Base-by-base conservation (phyloP, 2,113 vertebrate species). In the Penelope pileata region DNA sequence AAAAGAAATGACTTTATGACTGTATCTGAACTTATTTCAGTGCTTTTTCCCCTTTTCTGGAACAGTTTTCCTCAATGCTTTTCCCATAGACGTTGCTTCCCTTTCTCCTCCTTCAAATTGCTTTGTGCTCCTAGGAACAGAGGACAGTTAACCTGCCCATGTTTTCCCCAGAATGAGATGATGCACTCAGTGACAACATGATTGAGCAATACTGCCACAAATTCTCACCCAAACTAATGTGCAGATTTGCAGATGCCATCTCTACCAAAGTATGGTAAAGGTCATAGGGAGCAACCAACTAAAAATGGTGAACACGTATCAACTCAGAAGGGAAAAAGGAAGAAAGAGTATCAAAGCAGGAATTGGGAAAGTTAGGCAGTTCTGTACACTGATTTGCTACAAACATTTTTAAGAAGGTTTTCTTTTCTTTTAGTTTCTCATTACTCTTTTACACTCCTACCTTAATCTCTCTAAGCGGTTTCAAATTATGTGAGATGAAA, bases 141-240 rank as follows among this genome's bases (percentile, higher is more conserved):
- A 45, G 2, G 32, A 4, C 4, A 62, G 21, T 74, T 86, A 56
- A 62, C 48, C 7, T 77, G 21, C 59, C 16, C 0, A 1, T 0
- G 16, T 3, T 78, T 53, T 87, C 59, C 43, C 36, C 12, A 47
- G 56, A 60, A 83, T 0, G 0, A 2, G 9, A 42, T 16, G 12
- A 9, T 83, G 34, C 32, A 27, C 40, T 69, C 81, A 90, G 24
- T 7, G 40, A 74, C 34, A 68, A 36, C 0, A 4, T 13, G 9
- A 50, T 27, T 23, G 10, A 16, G 30, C 32, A 50, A 30, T 17
- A 70, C 22, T 4, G 10, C 9, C 45, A 70, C 34, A 70, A 75
- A 59, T 48, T 45, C 1, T 62, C 21, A 5, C 18, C 4, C 5
- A 64, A 50, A 51, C 19, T 17, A 30, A 2, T 0, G 0, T 12